These are phyloP conservation scores for Loxodonta africana DNA, from an alignment of 2,113 vertebrate genomes.

Conservation along the genomic window DNA sequence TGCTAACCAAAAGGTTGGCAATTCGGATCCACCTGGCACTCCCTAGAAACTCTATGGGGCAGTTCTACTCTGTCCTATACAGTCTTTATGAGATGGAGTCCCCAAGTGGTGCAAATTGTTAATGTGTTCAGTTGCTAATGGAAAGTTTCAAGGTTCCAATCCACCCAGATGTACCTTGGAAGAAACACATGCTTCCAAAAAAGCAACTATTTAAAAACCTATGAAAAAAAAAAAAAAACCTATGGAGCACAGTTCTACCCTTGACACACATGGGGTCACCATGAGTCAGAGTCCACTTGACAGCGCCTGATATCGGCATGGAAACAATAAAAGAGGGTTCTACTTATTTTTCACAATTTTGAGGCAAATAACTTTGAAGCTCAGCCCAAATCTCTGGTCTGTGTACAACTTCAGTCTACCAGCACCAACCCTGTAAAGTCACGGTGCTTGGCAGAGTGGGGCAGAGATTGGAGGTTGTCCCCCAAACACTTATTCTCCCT, in stretches of 20 bases:
- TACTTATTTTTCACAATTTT: conserved; percentile 18
- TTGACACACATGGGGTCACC: not conserved
- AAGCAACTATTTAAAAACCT: not conserved
- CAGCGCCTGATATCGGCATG: not conserved
- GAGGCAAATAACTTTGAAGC: not conserved
- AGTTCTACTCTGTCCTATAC: no score
- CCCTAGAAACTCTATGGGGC: no score
- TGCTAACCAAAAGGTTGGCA: no score
- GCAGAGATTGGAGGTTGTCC: not conserved
- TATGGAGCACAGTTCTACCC: not conserved
- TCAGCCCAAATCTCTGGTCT: not conserved
- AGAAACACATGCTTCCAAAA: not conserved
- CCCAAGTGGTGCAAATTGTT: not conserved
- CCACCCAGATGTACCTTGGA: not conserved
- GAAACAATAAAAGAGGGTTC: not conserved
- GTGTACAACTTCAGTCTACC: not conserved
- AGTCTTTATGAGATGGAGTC: not conserved
- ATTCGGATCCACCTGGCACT: no score
- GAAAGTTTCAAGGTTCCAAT: not conserved
- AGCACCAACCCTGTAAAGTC: not conserved
- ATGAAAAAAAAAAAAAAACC: not conserved
- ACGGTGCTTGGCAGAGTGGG: not conserved
- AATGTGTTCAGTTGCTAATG: not conserved
- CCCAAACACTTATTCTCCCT: not conserved
- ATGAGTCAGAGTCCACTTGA: not conserved